Base-by-base conservation (phyloP, 2,888 invertebrate genomes). In the Parasteatoda lunata region DNA sequence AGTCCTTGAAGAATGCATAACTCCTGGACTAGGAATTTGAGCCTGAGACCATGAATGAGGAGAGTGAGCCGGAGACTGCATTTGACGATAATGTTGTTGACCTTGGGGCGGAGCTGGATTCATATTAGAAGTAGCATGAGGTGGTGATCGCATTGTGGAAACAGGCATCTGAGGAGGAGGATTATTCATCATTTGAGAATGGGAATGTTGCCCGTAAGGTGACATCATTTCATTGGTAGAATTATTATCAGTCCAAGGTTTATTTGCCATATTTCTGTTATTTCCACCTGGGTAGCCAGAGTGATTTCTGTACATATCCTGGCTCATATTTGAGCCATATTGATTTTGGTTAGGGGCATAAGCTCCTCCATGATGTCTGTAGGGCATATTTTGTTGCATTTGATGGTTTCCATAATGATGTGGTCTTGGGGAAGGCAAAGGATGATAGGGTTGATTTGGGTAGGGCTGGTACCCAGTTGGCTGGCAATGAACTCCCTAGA, bases 1-100 rank as follows among this genome's bases (percentile, higher is more conserved):
- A 81, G 89, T 84, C 76, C 89, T 88, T 59, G 89, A 86, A 6
- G 89, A 89, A 52, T 78, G 84, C 87, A 89, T 82, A 59, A 89
- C 78, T 49, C 78, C 77, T 6, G 89, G 89, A 71, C 89, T 89
- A n/a, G 89, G 89, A 71, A 89, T 89, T 51, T 89, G 89, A 45
- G 89, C 89, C 66, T 89, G 89, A 5, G 88, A 78, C 89, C 89
- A 89, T 48, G 85, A 83, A 69, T 89, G 89, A 52, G 89, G 89
- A 59, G 89, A 89, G 59, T 86, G 88, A 49, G 86, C 88, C 1
- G 86, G 85, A n/a, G 86, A 88, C 49, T 83, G 89, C 79, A 87
- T 79, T 52, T 75, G 84, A 52, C 86, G 51, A 75, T 73, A 88
- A 70, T 86, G 87, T 64, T 86, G 88, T 65, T 76, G 75, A 45